Evolutionary conservation across 2,797 vertebrate species (phyloP), one percentile per base, ranked within the genome.

Genomic region (Todus mexicanus): DNA sequence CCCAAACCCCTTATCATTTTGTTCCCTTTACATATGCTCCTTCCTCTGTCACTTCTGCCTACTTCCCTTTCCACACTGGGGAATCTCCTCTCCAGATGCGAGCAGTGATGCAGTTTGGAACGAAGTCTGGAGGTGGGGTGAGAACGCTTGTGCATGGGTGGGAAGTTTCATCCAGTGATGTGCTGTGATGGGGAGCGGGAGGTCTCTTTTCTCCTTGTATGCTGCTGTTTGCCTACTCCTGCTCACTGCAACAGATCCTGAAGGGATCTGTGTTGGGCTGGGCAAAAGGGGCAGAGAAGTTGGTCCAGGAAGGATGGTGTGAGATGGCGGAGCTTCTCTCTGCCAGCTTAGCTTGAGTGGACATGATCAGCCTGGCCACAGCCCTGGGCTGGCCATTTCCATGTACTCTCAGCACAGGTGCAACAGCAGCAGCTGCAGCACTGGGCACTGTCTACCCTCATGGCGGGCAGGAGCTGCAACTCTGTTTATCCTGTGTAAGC

Each of bases 401-500:
- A 31, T 57, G 26, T 10, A 8, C 18, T 63, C 15, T 22, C 40
- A 81, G 23, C 3, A 1, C 20, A 74, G 64, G 27, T 43, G n/a
- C 63, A 84, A 7, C 5, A 7, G n/a, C 42, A 25, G 51, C 47
- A 72, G 50, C 42, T 66, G 37, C 54, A 82, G 68, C 51, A 17
- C 23, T 27, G 35, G 48, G 31, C 9, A n/a, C 8, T 4, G 0
- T 69, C 33, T 76, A n/a, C 63, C 45, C 42, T 60, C 1, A 1
- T 11, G 80, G 29, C 70, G 65, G 26, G 50, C 79, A 53, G 69
- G 33, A 74, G n/a, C 27, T 43, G 56, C 38, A 47, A 83, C 63
- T 90, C 38, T 2, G 1, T 70, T 59, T 12, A 40, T 29, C 31
- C 10, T 13, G 16, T 0, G 0, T 42, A 59, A 45, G 43, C 54